Base-by-base conservation (phyloP, 2,797 vertebrate species). In the Phoxinus dragarum region DNA sequence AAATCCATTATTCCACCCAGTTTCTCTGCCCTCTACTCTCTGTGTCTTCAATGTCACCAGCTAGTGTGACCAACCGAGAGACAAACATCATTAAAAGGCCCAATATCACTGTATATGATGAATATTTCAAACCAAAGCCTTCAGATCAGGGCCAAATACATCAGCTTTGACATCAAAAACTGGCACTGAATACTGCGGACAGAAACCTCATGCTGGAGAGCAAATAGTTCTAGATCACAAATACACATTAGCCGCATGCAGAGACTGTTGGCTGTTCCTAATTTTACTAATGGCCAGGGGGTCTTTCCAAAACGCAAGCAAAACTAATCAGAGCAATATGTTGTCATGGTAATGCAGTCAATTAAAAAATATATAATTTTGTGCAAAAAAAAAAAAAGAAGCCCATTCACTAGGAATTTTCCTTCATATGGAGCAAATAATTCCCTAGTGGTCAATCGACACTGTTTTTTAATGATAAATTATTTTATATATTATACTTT, bases 1-100 rank as follows among this genome's bases (percentile, higher is more conserved):
- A 44, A 85, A 71, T 85, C 79, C 83, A 82, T 88, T 85, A 85
- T 82, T 71, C 66, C 44, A 67, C 66, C 52, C 8, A 66, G 71
- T 34, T 77, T 54, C 19, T 42, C 40, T 31, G 31, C 80, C 52
- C 40, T 67, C 40, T 40, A 76, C 47, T 34, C 72, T 85, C 66
- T 23, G 49, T 61, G 17, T 54, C 77, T 80, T 80, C 59, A 80
- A 47, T 85, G 84, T 80, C 56, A 42, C 68, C 42, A 71, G 52
- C 77, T 66, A 80, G 77, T 49, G 68, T 80, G 75, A 79, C 21
- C 75, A 72, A 85, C 56, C 54, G 12, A 82, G 54, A 81, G 64
- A 71, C 49, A 82, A 73, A 75, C 78, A 68, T 81, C 36, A 77
- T 81, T 77, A 81, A 69, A 61, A 81, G 81, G 69, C 27, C 72